Percentiles rank a stretch among this genome's conserved stretches.
Conservation (phyloP, 1,140 invertebrate genomes). For the Drosophila mojavensis region DNA sequence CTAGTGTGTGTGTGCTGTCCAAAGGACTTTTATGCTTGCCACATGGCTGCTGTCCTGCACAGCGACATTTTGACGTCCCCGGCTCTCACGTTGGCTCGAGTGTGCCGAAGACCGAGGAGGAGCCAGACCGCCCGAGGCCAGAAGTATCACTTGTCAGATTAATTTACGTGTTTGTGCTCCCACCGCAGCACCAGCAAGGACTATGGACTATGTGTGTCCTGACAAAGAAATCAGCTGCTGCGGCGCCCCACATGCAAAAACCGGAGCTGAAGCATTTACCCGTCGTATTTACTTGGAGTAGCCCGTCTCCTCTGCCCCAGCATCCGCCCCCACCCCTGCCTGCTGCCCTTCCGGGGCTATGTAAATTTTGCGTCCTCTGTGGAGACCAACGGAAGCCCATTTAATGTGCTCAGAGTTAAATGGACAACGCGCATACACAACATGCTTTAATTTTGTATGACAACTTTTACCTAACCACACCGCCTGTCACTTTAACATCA, state of each 20-base stretch:
- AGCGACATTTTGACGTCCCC: slow-evolving; percentile 75
- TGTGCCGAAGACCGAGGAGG: slow-evolving; percentile 35
- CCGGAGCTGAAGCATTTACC: slow-evolving; percentile 61
- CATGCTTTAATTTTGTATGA: slow-evolving; percentile 56
- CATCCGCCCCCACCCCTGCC: background rate
- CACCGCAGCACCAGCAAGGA: slow-evolving; percentile 60
- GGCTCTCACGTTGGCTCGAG: slow-evolving; percentile 24
- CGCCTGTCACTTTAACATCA: slow-evolving; percentile 35
- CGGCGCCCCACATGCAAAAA: slow-evolving; percentile 74
- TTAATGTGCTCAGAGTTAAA: slow-evolving; percentile 72
- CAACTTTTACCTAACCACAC: slow-evolving; percentile 29
- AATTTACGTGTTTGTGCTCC: slow-evolving; percentile 79
- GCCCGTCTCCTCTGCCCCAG: slow-evolving; percentile 4
- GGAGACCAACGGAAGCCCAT: slow-evolving; percentile 25
- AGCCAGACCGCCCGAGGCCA: slow-evolving; percentile 62
- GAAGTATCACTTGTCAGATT: slow-evolving; percentile 80
- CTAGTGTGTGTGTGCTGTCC: slow-evolving; percentile 45
- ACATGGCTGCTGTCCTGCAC: slow-evolving; percentile 76
- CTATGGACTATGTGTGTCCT: slow-evolving; percentile 23
- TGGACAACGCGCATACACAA: slow-evolving; percentile 54
- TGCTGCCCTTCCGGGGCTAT: slow-evolving; percentile 13
- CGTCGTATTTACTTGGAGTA: slow-evolving; percentile 72
- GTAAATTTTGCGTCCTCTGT: slow-evolving; percentile 40
- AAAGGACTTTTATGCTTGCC: slow-evolving; percentile 80
- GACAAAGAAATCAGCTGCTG: slow-evolving; percentile 71